Evolutionary conservation across 2,797 vertebrate species (phyloP).

Genomic region (Hybognathus amarus): DNA sequence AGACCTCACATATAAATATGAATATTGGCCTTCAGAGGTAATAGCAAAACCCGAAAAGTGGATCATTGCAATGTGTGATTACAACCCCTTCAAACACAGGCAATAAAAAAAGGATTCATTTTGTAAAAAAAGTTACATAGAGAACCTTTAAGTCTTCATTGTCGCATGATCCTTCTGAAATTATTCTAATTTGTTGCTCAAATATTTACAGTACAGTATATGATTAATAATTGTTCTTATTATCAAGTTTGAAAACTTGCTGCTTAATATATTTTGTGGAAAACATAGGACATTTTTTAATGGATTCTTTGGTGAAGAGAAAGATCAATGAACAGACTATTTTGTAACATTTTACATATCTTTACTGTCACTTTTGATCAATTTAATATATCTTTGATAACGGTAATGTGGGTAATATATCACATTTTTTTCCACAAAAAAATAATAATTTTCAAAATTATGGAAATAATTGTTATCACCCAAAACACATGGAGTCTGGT

Average conservation of each 20-base stretch:
- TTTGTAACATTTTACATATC: background rate
- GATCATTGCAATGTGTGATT: no score
- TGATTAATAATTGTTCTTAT: background rate
- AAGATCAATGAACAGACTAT: background rate
- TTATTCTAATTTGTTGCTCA: background rate
- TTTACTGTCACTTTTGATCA: background rate
- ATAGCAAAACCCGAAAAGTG: no score
- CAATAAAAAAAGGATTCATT: no score
- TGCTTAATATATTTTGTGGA: background rate
- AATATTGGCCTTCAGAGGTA: no score
- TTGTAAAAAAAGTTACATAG: no score
- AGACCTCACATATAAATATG: no score
- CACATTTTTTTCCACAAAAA: background rate
- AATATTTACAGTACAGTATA: background rate
- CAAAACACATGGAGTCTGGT: no score
- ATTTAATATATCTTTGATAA: background rate
- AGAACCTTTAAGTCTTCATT: background rate
- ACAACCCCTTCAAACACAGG: no score
- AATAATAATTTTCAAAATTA: no score
- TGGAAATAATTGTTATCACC: no score
- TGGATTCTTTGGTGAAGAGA: background rate
- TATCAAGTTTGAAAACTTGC: background rate
- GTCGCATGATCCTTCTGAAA: background rate
- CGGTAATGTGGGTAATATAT: background rate
- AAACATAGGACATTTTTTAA: background rate